Evolutionary conservation across 2,888 invertebrate species (phyloP).

Genomic region (Campoletis raptor): DNA sequence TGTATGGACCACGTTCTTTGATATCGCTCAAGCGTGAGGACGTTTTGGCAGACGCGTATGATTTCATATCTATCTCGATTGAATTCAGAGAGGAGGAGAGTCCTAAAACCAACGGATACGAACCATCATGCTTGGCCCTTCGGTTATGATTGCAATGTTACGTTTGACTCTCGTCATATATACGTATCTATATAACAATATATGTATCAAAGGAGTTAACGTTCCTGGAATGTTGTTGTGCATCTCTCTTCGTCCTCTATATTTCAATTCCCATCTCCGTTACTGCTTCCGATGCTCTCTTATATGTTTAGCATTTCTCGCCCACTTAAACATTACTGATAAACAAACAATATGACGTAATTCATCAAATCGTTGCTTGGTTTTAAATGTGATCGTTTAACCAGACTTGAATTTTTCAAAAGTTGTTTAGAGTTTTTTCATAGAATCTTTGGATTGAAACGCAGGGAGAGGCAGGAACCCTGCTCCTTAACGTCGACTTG

Average conservation of each 20-base stretch:
- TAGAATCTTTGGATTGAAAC: neutral
- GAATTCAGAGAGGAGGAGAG: conserved; percentile 50
- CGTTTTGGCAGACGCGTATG: conserved; percentile 79
- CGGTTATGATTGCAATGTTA: conserved; percentile 85
- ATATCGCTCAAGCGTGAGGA: conserved; percentile 84
- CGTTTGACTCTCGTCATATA: conserved; percentile 74
- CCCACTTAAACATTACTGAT: neutral
- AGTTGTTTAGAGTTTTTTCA: neutral
- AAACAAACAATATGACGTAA: conserved; percentile 4
- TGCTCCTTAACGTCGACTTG: neutral
- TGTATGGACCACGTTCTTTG: conserved; percentile 80
- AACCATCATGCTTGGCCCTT: conserved; percentile 71
- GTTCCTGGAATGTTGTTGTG: conserved; percentile 80
- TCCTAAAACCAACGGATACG: conserved; percentile 52
- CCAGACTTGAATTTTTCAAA: neutral
- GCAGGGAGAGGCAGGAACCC: neutral
- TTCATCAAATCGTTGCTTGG: neutral
- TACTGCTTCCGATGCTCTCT: conserved; percentile 21
- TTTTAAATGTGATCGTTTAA: neutral
- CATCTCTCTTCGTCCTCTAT: conserved; percentile 57
- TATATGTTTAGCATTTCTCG: conserved; percentile 36
- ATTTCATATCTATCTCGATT: conserved; percentile 67
- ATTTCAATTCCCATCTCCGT: conserved; percentile 39
- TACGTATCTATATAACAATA: neutral
- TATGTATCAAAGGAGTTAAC: conserved; percentile 59